Conservation (phyloP, 2,797 vertebrate species). For the Brotula barbata region DNA sequence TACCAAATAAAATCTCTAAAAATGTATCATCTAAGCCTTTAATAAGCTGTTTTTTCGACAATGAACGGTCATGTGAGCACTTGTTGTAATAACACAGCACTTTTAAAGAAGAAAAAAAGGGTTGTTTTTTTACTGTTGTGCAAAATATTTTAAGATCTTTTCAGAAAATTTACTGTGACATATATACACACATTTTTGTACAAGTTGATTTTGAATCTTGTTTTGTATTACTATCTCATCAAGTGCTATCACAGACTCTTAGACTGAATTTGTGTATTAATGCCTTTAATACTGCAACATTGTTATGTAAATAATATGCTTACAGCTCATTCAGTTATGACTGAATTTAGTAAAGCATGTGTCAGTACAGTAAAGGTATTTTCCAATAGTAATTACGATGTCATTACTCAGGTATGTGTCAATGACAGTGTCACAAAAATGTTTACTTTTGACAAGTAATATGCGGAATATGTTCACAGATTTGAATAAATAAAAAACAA, state of each 20-base stretch:
- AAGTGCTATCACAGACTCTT: slow-evolving; percentile 32
- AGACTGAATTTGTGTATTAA: slow-evolving; percentile 19
- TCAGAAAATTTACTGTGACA: slow-evolving; percentile 8
- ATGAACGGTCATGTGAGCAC: not conserved
- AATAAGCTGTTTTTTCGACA: not conserved
- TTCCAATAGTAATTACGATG: slow-evolving; percentile 24
- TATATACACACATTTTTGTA: slow-evolving; percentile 2
- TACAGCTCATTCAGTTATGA: slow-evolving; percentile 4
- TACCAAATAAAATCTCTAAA: not conserved
- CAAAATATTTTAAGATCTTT: not conserved
- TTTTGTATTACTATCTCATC: slow-evolving; percentile 11
- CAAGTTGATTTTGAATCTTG: slow-evolving; percentile 6
- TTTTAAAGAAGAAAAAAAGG: not conserved
- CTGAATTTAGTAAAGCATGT: slow-evolving; percentile 17
- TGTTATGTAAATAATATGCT: slow-evolving; percentile 31
- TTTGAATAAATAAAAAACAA: slow-evolving; percentile 22
- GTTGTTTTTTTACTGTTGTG: no score
- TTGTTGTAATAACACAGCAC: not conserved
- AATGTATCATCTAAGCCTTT: not conserved
- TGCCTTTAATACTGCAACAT: slow-evolving; percentile 62
- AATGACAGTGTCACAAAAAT: slow-evolving; percentile 49
- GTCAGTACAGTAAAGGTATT: slow-evolving; percentile 15
- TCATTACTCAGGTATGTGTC: slow-evolving; percentile 65
- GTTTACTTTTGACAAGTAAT: slow-evolving; percentile 57
- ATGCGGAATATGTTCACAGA: slow-evolving; percentile 25